Conservation (phyloP, 2,888 invertebrate genomes). For the Acleris holmiana region DNA sequence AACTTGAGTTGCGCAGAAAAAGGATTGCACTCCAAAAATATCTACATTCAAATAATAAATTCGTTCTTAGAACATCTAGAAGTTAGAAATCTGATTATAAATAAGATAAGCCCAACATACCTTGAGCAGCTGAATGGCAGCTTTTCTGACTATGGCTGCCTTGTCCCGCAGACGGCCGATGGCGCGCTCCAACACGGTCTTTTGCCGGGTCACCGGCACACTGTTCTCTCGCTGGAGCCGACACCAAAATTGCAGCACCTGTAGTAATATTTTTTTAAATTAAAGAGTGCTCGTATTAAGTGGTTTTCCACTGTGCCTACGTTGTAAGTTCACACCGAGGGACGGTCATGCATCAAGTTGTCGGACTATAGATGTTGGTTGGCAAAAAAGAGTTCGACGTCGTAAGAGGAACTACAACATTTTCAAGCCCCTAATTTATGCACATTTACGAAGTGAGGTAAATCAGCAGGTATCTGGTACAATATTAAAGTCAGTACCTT, state of each 20-base stretch:
- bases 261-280: slow-evolving; percentile 22
- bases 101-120: slow-evolving; percentile 47
- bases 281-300: background rate
- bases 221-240: slow-evolving; percentile 90
- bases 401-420: no score
- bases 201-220: slow-evolving; percentile 89
- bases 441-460: background rate
- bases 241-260: slow-evolving; percentile 92
- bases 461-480: background rate
- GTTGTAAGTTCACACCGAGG: no score
- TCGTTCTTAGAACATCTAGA: no score
- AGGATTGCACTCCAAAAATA: slow-evolving; percentile 93
- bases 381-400: no score
- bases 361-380: no score
- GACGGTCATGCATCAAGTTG: no score
- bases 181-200: slow-evolving; percentile 86
- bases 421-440: no score
- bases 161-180: slow-evolving; percentile 92
- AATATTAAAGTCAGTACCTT: slow-evolving; percentile 80
- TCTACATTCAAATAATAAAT: slow-evolving; percentile 56
- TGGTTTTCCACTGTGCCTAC: no score
- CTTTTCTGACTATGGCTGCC: slow-evolving; percentile 93
- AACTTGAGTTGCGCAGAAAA: slow-evolving; percentile 89
- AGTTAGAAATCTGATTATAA: background rate
- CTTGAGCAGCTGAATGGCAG: slow-evolving; percentile 90